A percentile compares a stretch with the other conserved stretches of the same genome.
Evolutionary conservation across 2,797 vertebrate genomes (phyloP).

Genomic region (Acipenser transmontanus): DNA sequence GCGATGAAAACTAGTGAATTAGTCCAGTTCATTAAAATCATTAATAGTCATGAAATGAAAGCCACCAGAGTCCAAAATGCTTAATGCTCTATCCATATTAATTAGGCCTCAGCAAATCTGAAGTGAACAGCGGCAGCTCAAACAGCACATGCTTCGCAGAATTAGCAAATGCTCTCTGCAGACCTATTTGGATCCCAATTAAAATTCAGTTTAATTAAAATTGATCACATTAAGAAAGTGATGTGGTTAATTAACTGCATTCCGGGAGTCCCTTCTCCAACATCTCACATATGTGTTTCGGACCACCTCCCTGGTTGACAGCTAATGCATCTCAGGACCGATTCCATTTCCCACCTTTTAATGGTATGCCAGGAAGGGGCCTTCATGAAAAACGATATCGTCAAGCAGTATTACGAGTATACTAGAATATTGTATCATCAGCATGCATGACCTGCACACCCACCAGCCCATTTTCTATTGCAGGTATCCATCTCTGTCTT

Average conservation of each 20-base stretch:
- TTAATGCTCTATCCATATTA: slow-evolving; percentile 98
- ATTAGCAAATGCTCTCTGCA: slow-evolving; percentile 80
- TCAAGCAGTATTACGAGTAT: too few species aligned
- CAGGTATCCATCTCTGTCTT: too few species aligned
- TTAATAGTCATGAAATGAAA: slow-evolving; percentile 99
- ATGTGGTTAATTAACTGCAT: slow-evolving; percentile 98
- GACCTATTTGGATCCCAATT: slow-evolving; percentile 83
- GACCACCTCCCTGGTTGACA: slow-evolving; percentile 63
- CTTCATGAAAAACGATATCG: not conserved
- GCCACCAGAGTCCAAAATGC: slow-evolving; percentile 94
- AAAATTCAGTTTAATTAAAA: slow-evolving; percentile 99
- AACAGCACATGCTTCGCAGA: slow-evolving; percentile 74
- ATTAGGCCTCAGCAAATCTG: slow-evolving; percentile 93
- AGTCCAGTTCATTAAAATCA: slow-evolving; percentile 99
- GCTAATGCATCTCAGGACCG: slow-evolving; percentile 40
- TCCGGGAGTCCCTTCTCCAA: slow-evolving; percentile 77
- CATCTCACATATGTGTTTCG: slow-evolving; percentile 75
- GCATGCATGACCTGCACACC: too few species aligned
- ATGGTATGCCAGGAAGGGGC: slow-evolving; percentile 31
- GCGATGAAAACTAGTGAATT: slow-evolving; percentile 92
- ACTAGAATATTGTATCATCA: too few species aligned
- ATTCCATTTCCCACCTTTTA: slow-evolving; percentile 50
- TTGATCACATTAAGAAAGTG: slow-evolving; percentile 98
- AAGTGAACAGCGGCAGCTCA: slow-evolving; percentile 70
- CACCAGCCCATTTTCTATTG: too few species aligned